phyloP scores from a whole-genome alignment of 2,113 vertebrate species.

The Vombatus ursinus region DNA sequence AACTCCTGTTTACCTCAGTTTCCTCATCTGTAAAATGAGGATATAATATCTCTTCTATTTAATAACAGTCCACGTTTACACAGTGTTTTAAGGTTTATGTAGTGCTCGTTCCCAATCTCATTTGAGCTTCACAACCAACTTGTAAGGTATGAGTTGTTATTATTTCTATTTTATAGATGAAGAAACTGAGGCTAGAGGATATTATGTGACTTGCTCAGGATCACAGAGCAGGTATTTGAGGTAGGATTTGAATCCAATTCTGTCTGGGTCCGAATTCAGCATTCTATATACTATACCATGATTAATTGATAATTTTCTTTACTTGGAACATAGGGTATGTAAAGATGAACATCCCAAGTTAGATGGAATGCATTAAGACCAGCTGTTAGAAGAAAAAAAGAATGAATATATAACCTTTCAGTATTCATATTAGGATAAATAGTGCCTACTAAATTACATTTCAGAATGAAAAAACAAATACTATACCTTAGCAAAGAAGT shows the following conservation, averaged over 20 bases:
- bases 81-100: neutral
- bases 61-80: neutral
- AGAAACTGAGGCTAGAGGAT: neutral
- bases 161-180: neutral
- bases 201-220: neutral
- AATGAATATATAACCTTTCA: neutral
- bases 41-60: neutral
- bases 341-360: neutral
- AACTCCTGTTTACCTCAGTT: too few relatives aligned
- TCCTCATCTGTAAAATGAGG: too few relatives aligned
- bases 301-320: neutral
- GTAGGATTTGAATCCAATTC: neutral
- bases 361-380: neutral
- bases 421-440: neutral
- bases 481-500: neutral
- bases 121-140: neutral
- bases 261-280: neutral
- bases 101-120: neutral
- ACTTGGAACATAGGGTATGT: neutral
- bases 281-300: neutral
- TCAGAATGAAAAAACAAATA: neutral
- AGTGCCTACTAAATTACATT: neutral
- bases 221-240: neutral
- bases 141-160: neutral
- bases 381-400: neutral